These are phyloP conservation scores for Macaca mulatta DNA, from an alignment of 2,113 vertebrate species.

Conservation along the genomic window DNA sequence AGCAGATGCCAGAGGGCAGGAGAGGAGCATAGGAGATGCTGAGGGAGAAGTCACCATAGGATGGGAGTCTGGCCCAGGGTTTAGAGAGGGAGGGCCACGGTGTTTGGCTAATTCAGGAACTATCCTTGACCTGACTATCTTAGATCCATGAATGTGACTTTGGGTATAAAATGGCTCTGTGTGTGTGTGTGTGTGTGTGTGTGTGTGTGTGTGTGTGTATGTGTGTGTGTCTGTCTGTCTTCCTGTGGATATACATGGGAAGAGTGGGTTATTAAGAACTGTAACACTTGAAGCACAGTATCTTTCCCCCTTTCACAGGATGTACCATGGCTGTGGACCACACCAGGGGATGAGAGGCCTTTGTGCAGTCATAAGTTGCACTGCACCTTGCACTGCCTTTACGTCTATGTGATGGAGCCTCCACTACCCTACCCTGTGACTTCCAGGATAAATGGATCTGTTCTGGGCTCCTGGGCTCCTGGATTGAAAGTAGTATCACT, in stretches of 20 bases:
- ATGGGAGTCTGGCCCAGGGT: background rate
- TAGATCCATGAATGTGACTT: background rate
- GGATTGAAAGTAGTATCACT: background rate
- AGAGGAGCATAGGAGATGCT: background rate
- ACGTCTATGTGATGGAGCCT: background rate
- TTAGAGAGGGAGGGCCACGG: background rate
- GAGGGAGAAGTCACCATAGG: background rate
- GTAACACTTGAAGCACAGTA: background rate
- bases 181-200: background rate
- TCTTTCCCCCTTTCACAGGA: background rate
- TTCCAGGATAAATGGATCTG: background rate
- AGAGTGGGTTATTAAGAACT: background rate
- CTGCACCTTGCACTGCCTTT: background rate
- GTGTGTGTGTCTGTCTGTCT: background rate
- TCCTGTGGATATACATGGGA: background rate
- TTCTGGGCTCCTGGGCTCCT: background rate
- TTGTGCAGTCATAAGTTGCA: fast-evolving
- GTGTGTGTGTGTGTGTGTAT: background rate
- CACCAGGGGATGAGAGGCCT: background rate
- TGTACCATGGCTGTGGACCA: background rate
- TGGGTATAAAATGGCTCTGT: background rate
- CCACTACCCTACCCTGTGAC: background rate
- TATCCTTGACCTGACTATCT: background rate
- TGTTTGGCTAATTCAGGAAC: background rate
- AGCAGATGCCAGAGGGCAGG: background rate